Percentiles rank a stretch among this genome's conserved stretches.
Conservation (phyloP, 2,888 invertebrate genomes). For the Panzeria rudis region DNA sequence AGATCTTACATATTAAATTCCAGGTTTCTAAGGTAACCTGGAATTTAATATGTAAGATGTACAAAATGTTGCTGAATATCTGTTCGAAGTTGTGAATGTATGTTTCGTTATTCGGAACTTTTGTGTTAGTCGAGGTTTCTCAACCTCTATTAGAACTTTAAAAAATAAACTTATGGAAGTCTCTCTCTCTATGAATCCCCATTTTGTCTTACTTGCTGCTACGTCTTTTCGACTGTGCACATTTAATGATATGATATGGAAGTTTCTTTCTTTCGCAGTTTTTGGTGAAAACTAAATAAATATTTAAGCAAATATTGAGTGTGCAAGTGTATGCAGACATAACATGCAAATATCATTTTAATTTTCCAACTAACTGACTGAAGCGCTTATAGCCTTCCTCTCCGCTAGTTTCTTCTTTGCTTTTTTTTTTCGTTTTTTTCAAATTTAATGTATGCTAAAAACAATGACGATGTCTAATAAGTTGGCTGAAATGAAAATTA, state of each 20-base stretch:
- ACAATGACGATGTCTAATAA: conserved; percentile 16
- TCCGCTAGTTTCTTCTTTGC: neutral
- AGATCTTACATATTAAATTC: too few species aligned
- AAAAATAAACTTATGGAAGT: too few species aligned
- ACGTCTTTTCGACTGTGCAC: conserved; percentile 14
- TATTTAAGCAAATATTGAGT: conserved; percentile 29
- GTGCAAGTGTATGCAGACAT: conserved; percentile 48
- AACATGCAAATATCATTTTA: conserved; percentile 69
- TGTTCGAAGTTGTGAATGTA: too few species aligned
- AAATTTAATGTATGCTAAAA: conserved; percentile 4
- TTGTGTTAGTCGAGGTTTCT: too few species aligned
- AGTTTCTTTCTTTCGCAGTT: conserved; percentile 19
- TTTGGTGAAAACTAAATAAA: conserved; percentile 27
- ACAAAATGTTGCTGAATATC: too few species aligned
- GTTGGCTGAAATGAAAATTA: conserved; percentile 77
- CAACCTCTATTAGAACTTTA: too few species aligned
- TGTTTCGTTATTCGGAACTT: too few species aligned
- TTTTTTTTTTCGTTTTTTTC: conserved; percentile 8
- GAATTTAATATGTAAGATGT: too few species aligned
- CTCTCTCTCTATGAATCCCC: neutral
- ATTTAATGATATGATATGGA: conserved; percentile 54
- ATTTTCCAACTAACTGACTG: conserved; percentile 57
- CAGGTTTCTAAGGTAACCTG: too few species aligned
- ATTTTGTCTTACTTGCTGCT: neutral
- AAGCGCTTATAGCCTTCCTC: conserved; percentile 5